Evolutionary conservation across 92 coral and sea anemone genomes (phyloP), one percentile per base, ranked within the genome.

Genomic region (Desmophyllum pertusum): DNA sequence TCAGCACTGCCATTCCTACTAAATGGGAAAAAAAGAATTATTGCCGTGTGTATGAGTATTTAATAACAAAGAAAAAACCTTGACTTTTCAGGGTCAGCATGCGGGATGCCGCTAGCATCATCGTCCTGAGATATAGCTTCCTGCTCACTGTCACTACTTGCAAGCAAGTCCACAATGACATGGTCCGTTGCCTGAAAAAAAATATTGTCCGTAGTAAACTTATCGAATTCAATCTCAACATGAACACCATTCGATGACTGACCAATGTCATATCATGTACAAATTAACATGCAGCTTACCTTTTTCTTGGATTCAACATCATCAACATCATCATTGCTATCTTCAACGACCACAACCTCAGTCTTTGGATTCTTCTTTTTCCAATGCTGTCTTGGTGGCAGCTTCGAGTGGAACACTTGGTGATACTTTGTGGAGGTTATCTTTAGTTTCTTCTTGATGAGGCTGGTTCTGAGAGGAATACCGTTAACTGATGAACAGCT

Each of bases 381-480:
- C 81, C 81, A 42, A 50, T 64, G 78, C 67, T 70, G 81, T 59
- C 75, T 83, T 10, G 77, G 37, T 2, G 68, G 48, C 8, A 90
- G 76, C 48, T 78, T 61, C 88, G 87, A 87, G 89, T 87, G 85
- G 73, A 90, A 78, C 35, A 87, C 85, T 43, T 90, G 51, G 38
- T 87, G 91, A 45, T 78, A 83, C 29, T 87, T 79, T 7, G 81
- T 84, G n/a, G 68, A 42, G 14, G 87, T 82, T 59, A 50, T 76
- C 73, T 91, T 85, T 42, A 91, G 52, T 17, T 52, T 55, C 75
- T 91, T 88, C 75, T 88, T 84, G 35, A 63, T 67, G 10, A 88
- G 91, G 80, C 94, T 91, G 37, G 11, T 53, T 33, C 91, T 81
- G 46, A 88, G 36, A 18, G 89, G 90, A 29, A 88, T 84, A 68